These are phyloP conservation scores for Neoarius graeffei DNA, from an alignment of 2,113 vertebrate species.

Conservation along the genomic window DNA sequence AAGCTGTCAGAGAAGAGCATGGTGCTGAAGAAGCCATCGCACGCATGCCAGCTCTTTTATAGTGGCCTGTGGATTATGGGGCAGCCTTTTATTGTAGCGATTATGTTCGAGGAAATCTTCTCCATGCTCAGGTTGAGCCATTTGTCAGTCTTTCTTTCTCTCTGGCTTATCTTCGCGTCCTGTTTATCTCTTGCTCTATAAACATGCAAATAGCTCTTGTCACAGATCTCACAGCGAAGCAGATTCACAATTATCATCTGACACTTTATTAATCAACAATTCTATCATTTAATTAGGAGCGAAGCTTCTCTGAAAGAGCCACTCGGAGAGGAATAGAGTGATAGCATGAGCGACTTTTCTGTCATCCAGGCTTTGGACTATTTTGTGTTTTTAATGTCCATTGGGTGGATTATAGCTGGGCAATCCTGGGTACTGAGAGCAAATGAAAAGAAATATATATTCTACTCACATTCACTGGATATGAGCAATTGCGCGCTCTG, in stretches of 20 bases:
- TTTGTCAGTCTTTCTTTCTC: not conserved
- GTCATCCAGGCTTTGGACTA: not conserved
- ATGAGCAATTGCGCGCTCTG: too few species aligned
- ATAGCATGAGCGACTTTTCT: not conserved
- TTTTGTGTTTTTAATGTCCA: constrained; percentile 19
- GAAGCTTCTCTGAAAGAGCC: constrained; percentile 3
- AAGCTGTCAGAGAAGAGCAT: not conserved
- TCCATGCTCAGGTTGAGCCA: not conserved
- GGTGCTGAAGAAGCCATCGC: not conserved
- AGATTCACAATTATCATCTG: constrained; percentile 26
- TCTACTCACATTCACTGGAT: too few species aligned
- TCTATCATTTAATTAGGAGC: constrained; percentile 22
- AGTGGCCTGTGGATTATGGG: not conserved
- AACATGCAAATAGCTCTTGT: not conserved
- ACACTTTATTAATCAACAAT: constrained; percentile 9
- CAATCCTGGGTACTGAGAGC: not conserved
- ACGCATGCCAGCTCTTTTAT: not conserved
- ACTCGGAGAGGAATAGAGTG: not conserved
- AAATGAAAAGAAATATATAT: not conserved
- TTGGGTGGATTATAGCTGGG: not conserved
- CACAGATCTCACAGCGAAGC: not conserved
- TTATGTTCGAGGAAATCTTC: constrained; percentile 19
- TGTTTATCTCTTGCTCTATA: not conserved
- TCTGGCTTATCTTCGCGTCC: not conserved
- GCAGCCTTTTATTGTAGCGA: constrained; percentile 1